A percentile compares a stretch with the other conserved stretches of the same genome.
phyloP scores from a whole-genome alignment of 2,797 vertebrate genomes.

The Falco columbarius region DNA sequence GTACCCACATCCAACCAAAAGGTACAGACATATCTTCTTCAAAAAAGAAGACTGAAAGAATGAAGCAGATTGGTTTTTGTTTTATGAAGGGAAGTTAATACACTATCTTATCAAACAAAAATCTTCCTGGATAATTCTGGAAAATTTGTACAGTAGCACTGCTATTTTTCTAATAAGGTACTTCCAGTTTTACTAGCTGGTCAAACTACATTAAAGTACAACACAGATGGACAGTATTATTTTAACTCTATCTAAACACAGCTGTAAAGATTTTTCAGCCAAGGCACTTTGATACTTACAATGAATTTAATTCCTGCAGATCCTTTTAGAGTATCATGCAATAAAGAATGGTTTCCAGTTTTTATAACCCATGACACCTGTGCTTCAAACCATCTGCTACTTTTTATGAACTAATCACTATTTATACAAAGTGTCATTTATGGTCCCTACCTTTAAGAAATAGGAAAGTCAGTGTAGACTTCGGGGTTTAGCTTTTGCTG shows the following conservation, averaged over 20 bases:
- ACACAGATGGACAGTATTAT: neutral
- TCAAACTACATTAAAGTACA: neutral
- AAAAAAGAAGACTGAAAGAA: neutral
- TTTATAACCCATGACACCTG: neutral
- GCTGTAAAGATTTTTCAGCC: neutral
- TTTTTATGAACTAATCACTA: neutral
- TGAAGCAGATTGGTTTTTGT: neutral
- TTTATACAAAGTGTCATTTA: neutral
- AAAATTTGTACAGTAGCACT: neutral
- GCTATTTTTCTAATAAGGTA: neutral
- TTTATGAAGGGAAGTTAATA: neutral
- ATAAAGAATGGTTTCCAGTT: neutral
- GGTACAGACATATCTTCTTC: neutral
- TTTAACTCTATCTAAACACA: slow-evolving; percentile 15
- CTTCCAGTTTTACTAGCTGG: neutral
- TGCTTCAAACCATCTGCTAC: neutral
- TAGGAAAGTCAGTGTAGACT: neutral
- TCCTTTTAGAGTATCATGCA: neutral
- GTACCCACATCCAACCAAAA: neutral
- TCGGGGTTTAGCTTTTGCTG: neutral
- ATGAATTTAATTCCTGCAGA: neutral
- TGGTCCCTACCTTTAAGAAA: neutral
- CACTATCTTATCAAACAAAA: neutral
- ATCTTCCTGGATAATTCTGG: neutral
- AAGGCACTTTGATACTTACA: neutral